A percentile compares a stretch with the other conserved stretches of the same genome.
Evolutionary conservation across 2,797 vertebrate genomes (phyloP).

Genomic region (Pantherophis alleghaniensis): DNA sequence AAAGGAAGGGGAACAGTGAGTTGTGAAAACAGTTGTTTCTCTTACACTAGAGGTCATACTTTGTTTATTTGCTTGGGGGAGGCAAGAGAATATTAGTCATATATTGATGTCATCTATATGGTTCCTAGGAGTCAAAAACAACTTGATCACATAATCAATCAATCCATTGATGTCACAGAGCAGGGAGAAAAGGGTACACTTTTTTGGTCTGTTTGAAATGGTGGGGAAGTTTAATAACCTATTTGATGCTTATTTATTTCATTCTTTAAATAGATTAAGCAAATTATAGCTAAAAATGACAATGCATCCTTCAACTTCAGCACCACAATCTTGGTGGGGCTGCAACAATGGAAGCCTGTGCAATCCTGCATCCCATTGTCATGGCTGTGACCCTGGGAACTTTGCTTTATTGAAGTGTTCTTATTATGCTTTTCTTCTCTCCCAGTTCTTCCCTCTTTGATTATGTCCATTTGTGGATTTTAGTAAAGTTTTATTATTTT

Average conservation of each 20-base stretch:
- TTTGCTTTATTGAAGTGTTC: background rate
- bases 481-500: background rate
- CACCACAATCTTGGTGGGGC: background rate
- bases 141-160: background rate
- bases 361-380: background rate
- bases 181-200: background rate
- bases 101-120: background rate
- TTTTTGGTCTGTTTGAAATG: background rate
- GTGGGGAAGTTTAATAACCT: background rate
- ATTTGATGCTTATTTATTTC: background rate
- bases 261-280: background rate
- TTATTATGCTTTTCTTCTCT: background rate
- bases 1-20: background rate
- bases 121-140: background rate
- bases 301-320: background rate
- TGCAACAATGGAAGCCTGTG: background rate
- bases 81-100: background rate
- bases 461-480: background rate
- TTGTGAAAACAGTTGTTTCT: background rate
- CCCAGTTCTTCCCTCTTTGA: background rate
- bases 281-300: background rate
- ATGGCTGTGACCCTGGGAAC: background rate
- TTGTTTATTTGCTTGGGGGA: background rate
- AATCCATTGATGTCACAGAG: background rate
- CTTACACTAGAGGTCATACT: background rate